Base-by-base conservation (phyloP, 1,140 invertebrate genomes). In the Daktulosphaira vitifoliae region DNA sequence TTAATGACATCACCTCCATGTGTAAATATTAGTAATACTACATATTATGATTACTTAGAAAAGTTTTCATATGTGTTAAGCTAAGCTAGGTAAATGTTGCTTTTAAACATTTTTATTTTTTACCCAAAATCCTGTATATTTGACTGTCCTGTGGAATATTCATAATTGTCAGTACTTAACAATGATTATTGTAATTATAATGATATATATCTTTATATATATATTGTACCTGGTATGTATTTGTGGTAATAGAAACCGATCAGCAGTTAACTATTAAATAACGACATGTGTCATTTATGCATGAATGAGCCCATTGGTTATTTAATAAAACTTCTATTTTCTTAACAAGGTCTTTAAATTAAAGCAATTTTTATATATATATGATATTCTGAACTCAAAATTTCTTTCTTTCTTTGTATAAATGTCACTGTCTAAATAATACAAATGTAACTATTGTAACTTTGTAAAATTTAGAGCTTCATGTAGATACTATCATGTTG, bases 51-150 rank as follows among this genome's bases (percentile, higher is more conserved):
- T 62, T 33, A 25, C 42, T 62, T 56, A 56, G 39, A 56, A 23
- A 44, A 42, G 53, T 56, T 62, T 48, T 62, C 42, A 20, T 48
- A 22, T 46, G 44, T 62, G 29, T 33, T 6, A 46, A 25, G 44
- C 37, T 59, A 44, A 62, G 23, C 20, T 59, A 56, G 54, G 42
- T 62, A 62, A 62, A 62, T 62, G 39, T 59, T 44, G 23, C 39
- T 59, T 59, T 18, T 26, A 25, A 62, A 62, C 42, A 59, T 46
- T 46, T 62, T 46, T 6, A 62, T 62, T 59, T 62, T 62, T 33
- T 62, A 62, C 42, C 56, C 16, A 29, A 48, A 33, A n/a, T 48
- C 23, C 16, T 62, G 56, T 62, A 62, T n/a, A 62, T 62, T 62
- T 33, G 56, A 48, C 42, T 62, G 29, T 48, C 13, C 25, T 48